Evolutionary conservation across 92 coral and sea anemone genomes (phyloP), one percentile per base, ranked within the genome.

Genomic region (Isaurus tuberculatus): DNA sequence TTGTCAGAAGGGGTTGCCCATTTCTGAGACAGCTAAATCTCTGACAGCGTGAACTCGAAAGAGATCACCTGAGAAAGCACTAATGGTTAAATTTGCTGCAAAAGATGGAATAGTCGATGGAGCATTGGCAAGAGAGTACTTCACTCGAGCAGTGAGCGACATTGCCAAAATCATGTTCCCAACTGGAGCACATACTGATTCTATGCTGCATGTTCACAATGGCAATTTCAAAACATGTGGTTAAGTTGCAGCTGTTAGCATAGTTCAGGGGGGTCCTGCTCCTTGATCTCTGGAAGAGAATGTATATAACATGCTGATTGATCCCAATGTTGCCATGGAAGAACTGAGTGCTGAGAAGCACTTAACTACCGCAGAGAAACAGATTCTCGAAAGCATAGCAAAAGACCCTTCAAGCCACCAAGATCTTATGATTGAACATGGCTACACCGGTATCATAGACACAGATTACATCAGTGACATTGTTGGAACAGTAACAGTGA

Each of bases 181-280:
- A 17, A 32, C 70, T 85, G 89, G 89, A 17, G 68, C 71, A 15
- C 84, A 84, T 33, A 51, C 73, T 10, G 84, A 78, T 77, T 77
- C 84, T n/a, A 34, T 85, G 70, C 43, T 48, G 30, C 57, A 85
- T 36, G 73, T n/a, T n/a, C n/a, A n/a, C n/a, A n/a, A n/a, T n/a
- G n/a, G n/a, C n/a, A n/a, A n/a, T n/a, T n/a, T n/a, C 66, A 44
- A 55, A 31, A 42, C 89, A 31, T 77, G 84, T 78, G 89, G 89
- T 19, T 43, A 77, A 55, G 5, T 85, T 43, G 79, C 65, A 43
- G 89, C 89, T 53, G 68, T 82, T 2, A 65, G 79, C 28, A 68
- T 85, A n/a, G 84, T 66, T 14, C 79, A 85, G 61, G 89, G 89
- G 31, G 89, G 84, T 0, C 89, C 89, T 32, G 37, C 84, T 8